Evolutionary conservation across 2,797 vertebrate species (phyloP).

Genomic region (Tarsius wallacei): DNA sequence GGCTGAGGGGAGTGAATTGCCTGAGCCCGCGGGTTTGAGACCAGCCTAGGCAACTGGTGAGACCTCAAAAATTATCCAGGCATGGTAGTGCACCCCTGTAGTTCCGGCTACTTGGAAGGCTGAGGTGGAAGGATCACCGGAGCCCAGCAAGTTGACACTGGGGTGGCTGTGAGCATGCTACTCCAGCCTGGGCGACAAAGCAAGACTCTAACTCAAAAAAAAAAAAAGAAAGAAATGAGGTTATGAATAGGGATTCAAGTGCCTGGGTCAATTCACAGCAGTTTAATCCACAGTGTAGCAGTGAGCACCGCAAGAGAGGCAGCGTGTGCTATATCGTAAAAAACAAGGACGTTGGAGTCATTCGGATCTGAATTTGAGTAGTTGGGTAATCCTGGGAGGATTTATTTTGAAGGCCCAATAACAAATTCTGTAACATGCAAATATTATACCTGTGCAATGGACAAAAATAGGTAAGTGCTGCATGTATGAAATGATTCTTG

Average conservation of each 20-base stretch:
- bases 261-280: neutral
- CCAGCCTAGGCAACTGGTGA: too few species aligned
- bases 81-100: too few species aligned
- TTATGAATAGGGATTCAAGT: neutral
- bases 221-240: neutral
- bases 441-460: neutral
- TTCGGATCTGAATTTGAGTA: conserved; percentile 27
- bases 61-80: too few species aligned
- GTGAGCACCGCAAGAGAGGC: neutral
- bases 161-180: too few species aligned
- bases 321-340: neutral
- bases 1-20: too few species aligned
- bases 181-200: too few species aligned
- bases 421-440: neutral
- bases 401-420: neutral
- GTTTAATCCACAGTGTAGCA: neutral
- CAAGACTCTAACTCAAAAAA: too few species aligned
- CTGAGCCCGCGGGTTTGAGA: too few species aligned
- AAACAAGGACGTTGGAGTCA: neutral
- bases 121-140: too few species aligned
- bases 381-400: neutral
- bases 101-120: too few species aligned
- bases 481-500: neutral
- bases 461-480: neutral
- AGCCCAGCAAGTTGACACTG: too few species aligned